Percentiles rank a stretch among this genome's conserved stretches.
Evolutionary conservation across 1,140 invertebrate species (phyloP).

Genomic region (Coelopa frigida): DNA sequence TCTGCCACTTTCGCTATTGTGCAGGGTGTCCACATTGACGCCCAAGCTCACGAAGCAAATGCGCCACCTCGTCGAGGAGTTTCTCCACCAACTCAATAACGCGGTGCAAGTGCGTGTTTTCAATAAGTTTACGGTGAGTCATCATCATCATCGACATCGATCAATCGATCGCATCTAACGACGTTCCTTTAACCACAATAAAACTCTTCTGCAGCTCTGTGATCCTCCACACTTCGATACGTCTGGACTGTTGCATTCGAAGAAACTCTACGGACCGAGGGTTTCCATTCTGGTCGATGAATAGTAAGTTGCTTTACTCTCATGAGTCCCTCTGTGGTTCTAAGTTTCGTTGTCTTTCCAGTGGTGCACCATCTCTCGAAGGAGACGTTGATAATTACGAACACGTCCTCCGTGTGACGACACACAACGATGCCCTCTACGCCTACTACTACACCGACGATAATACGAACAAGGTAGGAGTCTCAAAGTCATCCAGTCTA

Average conservation of each 20-base stretch:
- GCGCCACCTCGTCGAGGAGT: constrained; percentile 25
- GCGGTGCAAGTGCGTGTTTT: constrained; percentile 32
- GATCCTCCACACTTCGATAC: constrained; percentile 40
- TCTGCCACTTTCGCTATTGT: not conserved
- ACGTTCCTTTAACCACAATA: no score
- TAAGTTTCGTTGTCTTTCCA: constrained; percentile 12
- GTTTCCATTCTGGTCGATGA: constrained; percentile 41
- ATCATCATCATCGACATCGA: no score
- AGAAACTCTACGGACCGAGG: constrained; percentile 32
- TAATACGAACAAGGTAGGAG: constrained; percentile 62
- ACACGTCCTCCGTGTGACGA: constrained; percentile 74
- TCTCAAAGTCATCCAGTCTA: not conserved
- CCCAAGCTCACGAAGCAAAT: constrained; percentile 38
- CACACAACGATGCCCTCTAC: constrained; percentile 79
- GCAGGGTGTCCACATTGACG: constrained; percentile 31
- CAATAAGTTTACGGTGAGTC: constrained; percentile 35
- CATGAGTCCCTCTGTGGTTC: not conserved
- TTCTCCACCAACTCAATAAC: constrained; percentile 32
- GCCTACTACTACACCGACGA: constrained; percentile 86
- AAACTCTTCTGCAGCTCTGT: constrained; percentile 30
- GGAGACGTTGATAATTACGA: constrained; percentile 70
- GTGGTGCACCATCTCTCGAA: constrained; percentile 28
- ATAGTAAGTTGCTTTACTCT: constrained; percentile 20
- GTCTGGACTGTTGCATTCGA: constrained; percentile 37
- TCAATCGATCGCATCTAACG: no score